Evolutionary conservation across 1,140 invertebrate genomes (phyloP).

Genomic region (Ephestia elutella): DNA sequence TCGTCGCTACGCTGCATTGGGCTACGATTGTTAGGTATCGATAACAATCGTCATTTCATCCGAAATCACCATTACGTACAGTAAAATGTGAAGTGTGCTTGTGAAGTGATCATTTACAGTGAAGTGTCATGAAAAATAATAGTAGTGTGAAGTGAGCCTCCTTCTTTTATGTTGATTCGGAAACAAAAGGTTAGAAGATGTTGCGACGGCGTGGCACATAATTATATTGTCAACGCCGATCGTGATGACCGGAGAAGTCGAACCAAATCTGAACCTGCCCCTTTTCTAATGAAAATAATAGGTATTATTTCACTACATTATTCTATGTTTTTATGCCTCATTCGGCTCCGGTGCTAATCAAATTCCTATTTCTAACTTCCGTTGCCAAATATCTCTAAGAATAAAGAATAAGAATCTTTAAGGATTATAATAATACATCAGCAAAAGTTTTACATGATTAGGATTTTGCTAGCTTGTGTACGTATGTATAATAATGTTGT

Average conservation of each 20-base stretch:
- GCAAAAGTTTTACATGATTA: too few relatives aligned
- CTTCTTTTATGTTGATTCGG: constrained; percentile 25
- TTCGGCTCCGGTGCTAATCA: too few relatives aligned
- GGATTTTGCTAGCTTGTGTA: too few relatives aligned
- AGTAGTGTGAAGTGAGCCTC: constrained; percentile 18
- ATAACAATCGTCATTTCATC: constrained; percentile 28
- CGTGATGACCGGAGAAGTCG: constrained; percentile 31
- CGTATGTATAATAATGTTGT: too few relatives aligned
- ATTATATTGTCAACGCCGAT: constrained; percentile 60
- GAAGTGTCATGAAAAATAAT: constrained; percentile 11
- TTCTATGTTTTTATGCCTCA: background rate
- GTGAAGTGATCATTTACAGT: constrained; percentile 6
- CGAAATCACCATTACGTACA: background rate
- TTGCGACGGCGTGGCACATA: constrained; percentile 57
- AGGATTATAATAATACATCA: too few relatives aligned
- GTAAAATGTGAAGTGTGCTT: constrained; percentile 19
- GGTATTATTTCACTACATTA: constrained; percentile 25
- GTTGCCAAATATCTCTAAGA: too few relatives aligned
- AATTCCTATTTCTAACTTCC: too few relatives aligned
- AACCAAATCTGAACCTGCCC: constrained; percentile 31
- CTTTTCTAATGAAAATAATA: constrained; percentile 37
- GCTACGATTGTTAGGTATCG: constrained; percentile 7
- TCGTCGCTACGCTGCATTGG: constrained; percentile 7
- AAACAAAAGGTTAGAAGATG: constrained; percentile 36
- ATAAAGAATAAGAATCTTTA: too few relatives aligned